These are phyloP conservation scores for Cygnus olor DNA, from an alignment of 2,797 vertebrate genomes.

Conservation along the genomic window DNA sequence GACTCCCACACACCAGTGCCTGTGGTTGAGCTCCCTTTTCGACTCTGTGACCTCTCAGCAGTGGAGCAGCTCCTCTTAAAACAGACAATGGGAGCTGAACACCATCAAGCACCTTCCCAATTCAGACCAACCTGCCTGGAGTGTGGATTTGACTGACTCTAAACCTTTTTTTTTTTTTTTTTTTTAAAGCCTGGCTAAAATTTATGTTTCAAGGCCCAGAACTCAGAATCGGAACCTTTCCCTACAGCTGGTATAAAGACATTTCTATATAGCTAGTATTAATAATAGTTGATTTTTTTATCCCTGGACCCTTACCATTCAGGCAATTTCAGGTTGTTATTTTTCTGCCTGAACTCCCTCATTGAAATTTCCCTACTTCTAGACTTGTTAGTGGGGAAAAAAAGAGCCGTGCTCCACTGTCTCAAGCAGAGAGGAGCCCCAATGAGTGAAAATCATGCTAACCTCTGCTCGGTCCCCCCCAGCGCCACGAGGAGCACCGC, in stretches of 20 bases:
- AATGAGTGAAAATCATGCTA: neutral
- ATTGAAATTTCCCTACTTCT: neutral
- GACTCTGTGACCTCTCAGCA: neutral
- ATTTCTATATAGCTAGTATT: no score
- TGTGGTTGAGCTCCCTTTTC: neutral
- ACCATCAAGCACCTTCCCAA: neutral
- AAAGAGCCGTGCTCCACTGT: neutral
- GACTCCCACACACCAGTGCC: neutral
- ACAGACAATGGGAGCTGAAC: neutral
- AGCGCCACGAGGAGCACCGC: slow-evolving; percentile 80
- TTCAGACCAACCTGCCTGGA: neutral
- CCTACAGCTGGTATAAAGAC: accelerated
- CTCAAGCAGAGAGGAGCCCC: neutral
- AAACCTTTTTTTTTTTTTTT: neutral
- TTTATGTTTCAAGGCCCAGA: neutral
- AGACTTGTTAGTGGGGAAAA: neutral
- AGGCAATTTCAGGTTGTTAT: neutral
- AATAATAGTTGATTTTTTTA: neutral
- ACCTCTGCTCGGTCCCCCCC: neutral
- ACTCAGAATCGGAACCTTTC: neutral
- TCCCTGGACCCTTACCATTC: neutral
- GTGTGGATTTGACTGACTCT: neutral
- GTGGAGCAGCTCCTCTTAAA: neutral
- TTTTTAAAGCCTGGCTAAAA: neutral
- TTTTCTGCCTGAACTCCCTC: neutral